Evolutionary conservation across 2,797 vertebrate species (phyloP).

Genomic region (Arctocebus calabarensis): DNA sequence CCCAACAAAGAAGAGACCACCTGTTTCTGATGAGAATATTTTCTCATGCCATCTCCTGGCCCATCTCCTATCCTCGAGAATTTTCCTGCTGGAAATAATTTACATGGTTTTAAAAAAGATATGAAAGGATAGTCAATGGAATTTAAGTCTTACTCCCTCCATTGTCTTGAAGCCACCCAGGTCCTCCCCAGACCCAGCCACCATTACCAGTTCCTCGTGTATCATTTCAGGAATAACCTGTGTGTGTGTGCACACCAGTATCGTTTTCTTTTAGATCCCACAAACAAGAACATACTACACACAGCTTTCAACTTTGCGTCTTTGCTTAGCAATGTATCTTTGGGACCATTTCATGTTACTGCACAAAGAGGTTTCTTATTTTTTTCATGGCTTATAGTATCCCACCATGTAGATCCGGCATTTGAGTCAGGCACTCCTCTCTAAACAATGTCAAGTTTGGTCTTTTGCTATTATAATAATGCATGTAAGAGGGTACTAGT

Average conservation of each 20-base stretch:
- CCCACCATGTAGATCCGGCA: rapidly evolving
- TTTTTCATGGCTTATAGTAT: neutral
- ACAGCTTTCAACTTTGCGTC: neutral
- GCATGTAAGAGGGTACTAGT: rapidly evolving
- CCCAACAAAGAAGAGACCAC: neutral
- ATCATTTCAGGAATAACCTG: neutral
- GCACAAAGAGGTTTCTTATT: neutral
- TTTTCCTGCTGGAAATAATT: neutral
- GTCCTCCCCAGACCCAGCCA: neutral
- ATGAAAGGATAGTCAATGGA: neutral
- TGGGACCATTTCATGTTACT: neutral
- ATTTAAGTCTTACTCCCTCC: neutral
- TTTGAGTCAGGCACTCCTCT: neutral
- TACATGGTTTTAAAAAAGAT: neutral
- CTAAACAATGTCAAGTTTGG: rapidly evolving
- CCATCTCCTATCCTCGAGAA: neutral
- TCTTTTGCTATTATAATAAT: neutral
- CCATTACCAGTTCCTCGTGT: neutral
- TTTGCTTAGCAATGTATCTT: neutral
- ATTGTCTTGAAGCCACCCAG: neutral
- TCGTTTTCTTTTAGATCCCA: neutral
- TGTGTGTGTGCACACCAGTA: rapidly evolving
- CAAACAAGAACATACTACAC: neutral
- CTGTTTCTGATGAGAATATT: neutral
- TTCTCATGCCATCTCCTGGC: neutral